Percentiles rank a stretch among this genome's conserved stretches.
These are phyloP conservation scores for Chiroxiphia lanceolata DNA, from an alignment of 2,797 vertebrate genomes.

Conservation along the genomic window DNA sequence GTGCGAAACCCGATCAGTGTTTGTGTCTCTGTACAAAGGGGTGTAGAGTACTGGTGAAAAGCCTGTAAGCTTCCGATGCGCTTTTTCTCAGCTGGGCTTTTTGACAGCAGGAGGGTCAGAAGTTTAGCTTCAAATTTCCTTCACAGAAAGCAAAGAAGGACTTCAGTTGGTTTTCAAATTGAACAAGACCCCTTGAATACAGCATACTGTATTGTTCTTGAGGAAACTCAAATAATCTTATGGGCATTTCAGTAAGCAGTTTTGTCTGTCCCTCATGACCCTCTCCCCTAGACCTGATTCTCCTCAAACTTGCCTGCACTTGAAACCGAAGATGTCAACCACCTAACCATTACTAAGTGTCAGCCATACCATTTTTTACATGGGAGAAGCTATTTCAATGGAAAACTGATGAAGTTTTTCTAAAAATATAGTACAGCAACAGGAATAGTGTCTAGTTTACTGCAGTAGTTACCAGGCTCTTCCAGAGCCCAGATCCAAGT, in stretches of 20 bases:
- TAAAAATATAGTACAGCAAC: neutral
- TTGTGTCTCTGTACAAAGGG: conserved; percentile 12
- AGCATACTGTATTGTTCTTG: neutral
- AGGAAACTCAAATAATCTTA: neutral
- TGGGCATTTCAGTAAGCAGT: neutral
- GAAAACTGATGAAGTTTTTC: neutral
- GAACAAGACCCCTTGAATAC: neutral
- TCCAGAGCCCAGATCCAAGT: neutral
- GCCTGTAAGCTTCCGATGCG: neutral
- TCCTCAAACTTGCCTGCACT: neutral
- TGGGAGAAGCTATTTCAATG: neutral
- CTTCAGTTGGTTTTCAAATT: neutral
- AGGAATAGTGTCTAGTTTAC: neutral
- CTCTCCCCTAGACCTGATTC: neutral
- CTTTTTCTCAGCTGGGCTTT: neutral
- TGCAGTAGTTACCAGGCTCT: neutral
- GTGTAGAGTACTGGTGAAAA: conserved; percentile 16
- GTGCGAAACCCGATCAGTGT: neutral
- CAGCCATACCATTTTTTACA: neutral
- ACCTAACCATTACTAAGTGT: neutral
- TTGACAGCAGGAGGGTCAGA: neutral
- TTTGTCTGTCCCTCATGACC: neutral
- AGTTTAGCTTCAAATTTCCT: neutral
- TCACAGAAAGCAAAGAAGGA: neutral
- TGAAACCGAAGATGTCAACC: neutral